Base-by-base conservation (phyloP, 1,140 invertebrate species). In the Ganaspis sp. region DNA sequence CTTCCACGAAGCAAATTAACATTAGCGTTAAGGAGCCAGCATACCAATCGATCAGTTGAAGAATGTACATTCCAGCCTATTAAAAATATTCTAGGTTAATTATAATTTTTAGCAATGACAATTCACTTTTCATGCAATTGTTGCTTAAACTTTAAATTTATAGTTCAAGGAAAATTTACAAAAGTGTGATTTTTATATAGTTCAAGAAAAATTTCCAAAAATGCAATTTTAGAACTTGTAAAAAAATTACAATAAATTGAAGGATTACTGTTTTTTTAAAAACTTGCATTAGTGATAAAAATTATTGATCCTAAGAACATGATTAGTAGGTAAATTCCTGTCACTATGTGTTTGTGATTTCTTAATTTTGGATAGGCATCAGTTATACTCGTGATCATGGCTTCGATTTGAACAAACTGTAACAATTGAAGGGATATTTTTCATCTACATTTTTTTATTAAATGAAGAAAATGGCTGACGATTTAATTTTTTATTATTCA, bases 31-130 rank as follows among this genome's bases (percentile, higher is more conserved):
- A 93, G 82, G 93, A 95, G 12, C 96, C 97, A 1, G 97, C 96
- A 88, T 99, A 99, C 90, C 95, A 95, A 85, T 99, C 97, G 80
- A 99, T 94, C 37, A 99, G 89, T 89, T 97, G 94, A 75, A 99
- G 93, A 29, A 98, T 94, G 87, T 96, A 99, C 92, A 99, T 96
- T 79, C 98, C 98, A 34, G 95, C 97, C 97, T 99, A 86, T 12
- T 26, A 4, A 91, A 91, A 75, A 87, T n/a, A 81, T 84, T 40
- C 74, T 73, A 74, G n/a, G n/a, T n/a, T n/a, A n/a, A 74, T 69
- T 26, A 78, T n/a, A n/a, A n/a, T n/a, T n/a, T n/a, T n/a, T n/a
- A n/a, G n/a, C n/a, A n/a, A n/a, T n/a, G n/a, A n/a, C n/a, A n/a
- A n/a, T n/a, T n/a, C n/a, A n/a, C n/a, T n/a, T n/a, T n/a, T n/a